Evolutionary conservation across 1,140 invertebrate genomes (phyloP), one percentile per base, ranked within the genome.

Genomic region (Triops longicaudatus): DNA sequence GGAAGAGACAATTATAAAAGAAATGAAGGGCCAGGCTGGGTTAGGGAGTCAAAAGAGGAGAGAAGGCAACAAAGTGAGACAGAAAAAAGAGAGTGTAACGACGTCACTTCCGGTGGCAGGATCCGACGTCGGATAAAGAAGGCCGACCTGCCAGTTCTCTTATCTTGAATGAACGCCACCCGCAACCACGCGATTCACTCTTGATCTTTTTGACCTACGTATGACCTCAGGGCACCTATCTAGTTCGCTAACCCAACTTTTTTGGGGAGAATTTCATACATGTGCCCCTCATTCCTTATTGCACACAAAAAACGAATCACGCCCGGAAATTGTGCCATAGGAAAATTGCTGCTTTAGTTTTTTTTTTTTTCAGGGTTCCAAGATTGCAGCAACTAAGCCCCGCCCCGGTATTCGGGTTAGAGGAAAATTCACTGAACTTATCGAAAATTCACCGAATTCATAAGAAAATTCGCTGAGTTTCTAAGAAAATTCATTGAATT

Each of bases 41-140:
- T n/a, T 6, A 5, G 17, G 50, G 50, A 17, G 10, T 6, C 50
- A 9, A 63, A 3, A 63, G 14, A 63, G n/a, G 14, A 63, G 22
- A 17, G 5, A 17, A 63, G 14, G 22, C 22, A 6, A 63, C 0
- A n/a, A 63, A 17, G 14, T 5, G 50, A 63, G 50, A 10, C 14
- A 63, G 50, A 22, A 63, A 63, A 37, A 44, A 17, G 43, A 22
- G 50, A 63, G 50, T 63, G 50, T 17, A 6, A 14, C 50, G 50
- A 63, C 50, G 50, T 63, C 50, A 63, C 50, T 63, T 63, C 50
- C 50, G 50, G 50, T 63, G 50, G 50, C 50, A 63, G 17, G 50
- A 63, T 63, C 17, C 50, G 50, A n/a, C 50, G 50, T 63, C 22
- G 50, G 50, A 63, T 63, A 63, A 14, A 22, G n/a, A n/a, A 17